Evolutionary conservation across 2,113 vertebrate species (phyloP).

Genomic region (Apteryx mantelli): DNA sequence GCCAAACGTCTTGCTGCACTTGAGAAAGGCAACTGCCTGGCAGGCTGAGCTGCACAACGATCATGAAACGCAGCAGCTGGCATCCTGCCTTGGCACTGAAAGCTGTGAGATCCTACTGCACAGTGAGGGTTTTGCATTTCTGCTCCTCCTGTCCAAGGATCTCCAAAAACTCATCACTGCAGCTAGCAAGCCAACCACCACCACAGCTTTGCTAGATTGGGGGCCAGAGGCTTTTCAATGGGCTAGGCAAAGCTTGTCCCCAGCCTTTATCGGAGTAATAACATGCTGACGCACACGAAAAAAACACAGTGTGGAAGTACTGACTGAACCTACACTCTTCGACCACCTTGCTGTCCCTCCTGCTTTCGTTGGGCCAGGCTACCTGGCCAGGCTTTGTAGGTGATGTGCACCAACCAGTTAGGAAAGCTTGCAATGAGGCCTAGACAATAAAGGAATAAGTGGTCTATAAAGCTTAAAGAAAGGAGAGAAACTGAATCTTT

Average conservation of each 20-base stretch:
- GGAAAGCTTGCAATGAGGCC: background rate
- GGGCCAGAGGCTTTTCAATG: fast-evolving
- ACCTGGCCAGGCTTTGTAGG: background rate
- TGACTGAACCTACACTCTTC: background rate
- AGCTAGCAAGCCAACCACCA: background rate
- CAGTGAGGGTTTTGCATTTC: background rate
- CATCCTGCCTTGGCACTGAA: background rate
- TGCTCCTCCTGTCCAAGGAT: background rate
- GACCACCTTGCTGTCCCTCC: background rate
- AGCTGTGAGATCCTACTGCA: background rate
- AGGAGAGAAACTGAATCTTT: background rate
- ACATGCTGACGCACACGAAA: background rate
- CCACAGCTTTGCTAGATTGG: background rate
- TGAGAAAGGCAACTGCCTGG: background rate
- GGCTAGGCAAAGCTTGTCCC: background rate
- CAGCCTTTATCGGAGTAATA: fast-evolving
- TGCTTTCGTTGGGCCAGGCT: fast-evolving
- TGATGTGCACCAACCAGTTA: background rate
- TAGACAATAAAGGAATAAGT: background rate
- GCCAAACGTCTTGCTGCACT: background rate
- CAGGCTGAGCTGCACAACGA: no score
- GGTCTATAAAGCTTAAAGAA: background rate
- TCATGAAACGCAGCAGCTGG: background rate
- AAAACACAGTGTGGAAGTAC: background rate
- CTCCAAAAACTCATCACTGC: background rate